Evolutionary conservation across 1,140 invertebrate species (phyloP).

Genomic region (Pseudoatta argentina): DNA sequence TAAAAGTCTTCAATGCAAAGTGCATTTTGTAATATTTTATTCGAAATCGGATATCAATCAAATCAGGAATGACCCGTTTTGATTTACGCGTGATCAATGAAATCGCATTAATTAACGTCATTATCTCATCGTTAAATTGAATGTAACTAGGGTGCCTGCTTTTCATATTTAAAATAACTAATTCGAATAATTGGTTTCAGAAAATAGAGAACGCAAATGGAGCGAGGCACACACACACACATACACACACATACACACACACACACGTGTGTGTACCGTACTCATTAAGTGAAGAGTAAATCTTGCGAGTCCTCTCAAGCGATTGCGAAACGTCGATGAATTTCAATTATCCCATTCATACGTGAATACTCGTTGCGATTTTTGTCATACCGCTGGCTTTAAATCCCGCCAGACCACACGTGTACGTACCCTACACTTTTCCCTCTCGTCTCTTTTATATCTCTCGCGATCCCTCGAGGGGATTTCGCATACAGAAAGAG

Average conservation of each 20-base stretch:
- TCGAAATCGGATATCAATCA: constrained; percentile 6
- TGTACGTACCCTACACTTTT: not conserved
- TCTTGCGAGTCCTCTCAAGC: constrained; percentile 2
- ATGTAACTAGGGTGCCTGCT: not conserved
- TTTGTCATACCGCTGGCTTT: constrained; percentile 32
- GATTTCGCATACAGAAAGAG: constrained; percentile 34
- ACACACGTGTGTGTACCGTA: not conserved
- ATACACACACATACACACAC: too few relatives aligned
- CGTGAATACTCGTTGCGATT: constrained; percentile 32
- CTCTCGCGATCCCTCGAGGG: constrained; percentile 21
- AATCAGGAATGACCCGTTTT: not conserved
- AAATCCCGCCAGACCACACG: constrained; percentile 54
- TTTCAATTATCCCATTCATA: constrained; percentile 64
- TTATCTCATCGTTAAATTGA: not conserved
- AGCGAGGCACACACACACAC: not conserved
- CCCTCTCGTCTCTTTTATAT: constrained; percentile 17
- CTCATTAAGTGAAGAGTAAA: constrained; percentile 10
- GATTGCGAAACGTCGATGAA: constrained; percentile 61
- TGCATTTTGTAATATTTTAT: not conserved
- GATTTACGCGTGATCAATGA: not conserved
- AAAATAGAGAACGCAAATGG: not conserved
- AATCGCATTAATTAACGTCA: constrained; percentile 24
- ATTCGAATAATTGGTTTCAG: constrained; percentile 22
- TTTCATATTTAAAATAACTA: not conserved
- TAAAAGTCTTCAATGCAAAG: not conserved